Conservation (phyloP, 2,113 vertebrate species). For the Peromyscus californicus region DNA sequence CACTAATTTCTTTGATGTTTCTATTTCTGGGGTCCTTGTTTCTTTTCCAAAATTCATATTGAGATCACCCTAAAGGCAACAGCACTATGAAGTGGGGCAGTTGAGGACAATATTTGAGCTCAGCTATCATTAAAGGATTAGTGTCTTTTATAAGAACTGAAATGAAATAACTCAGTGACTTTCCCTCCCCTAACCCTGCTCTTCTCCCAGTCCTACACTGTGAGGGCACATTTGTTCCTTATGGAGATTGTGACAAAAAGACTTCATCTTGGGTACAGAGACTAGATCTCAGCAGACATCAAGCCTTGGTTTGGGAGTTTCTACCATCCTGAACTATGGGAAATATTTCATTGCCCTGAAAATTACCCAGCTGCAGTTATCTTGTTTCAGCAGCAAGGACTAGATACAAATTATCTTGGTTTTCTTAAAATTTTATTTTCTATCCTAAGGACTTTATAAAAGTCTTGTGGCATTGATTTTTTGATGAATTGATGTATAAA, state of each 20-base stretch:
- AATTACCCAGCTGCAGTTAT: background rate
- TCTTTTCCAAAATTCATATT: background rate
- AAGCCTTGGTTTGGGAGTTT: background rate
- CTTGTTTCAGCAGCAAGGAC: background rate
- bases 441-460: background rate
- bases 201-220: no score
- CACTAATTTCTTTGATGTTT: background rate
- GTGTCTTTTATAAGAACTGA: background rate
- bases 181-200: rapidly evolving
- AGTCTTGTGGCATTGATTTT: background rate
- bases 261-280: background rate
- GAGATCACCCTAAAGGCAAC: background rate
- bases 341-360: background rate
- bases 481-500: background rate
- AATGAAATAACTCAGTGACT: background rate
- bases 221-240: background rate
- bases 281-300: background rate
- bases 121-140: background rate
- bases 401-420: background rate
- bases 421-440: background rate
- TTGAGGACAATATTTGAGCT: background rate
- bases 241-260: background rate
- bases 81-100: background rate
- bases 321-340: background rate
- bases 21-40: background rate